phyloP scores from a whole-genome alignment of 1,140 invertebrate genomes.

The Drosophila elegans region DNA sequence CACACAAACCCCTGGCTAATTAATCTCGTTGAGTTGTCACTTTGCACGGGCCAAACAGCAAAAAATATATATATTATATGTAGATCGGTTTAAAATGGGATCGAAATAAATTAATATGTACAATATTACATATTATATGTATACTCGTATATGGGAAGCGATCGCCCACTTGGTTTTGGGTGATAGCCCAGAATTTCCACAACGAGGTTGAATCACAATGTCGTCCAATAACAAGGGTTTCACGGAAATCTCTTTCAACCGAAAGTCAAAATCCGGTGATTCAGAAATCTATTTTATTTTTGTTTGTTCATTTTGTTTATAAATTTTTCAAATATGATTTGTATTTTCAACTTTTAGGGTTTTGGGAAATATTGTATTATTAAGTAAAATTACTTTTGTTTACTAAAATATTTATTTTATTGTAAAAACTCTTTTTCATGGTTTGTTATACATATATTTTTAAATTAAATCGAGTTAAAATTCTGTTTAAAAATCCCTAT shows the following conservation, averaged over 20 bases:
- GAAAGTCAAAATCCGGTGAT: conserved; percentile 1
- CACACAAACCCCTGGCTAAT: conserved; percentile 43
- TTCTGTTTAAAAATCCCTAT: too few relatives aligned
- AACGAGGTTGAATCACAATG: conserved; percentile 23
- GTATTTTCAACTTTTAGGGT: too few relatives aligned
- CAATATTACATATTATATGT: conserved; percentile 2
- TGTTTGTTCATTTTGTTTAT: background rate
- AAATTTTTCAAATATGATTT: too few relatives aligned
- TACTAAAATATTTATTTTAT: too few relatives aligned
- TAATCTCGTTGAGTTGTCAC: conserved; percentile 68
- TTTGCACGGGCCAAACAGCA: conserved; percentile 41
- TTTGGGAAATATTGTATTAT: too few relatives aligned
- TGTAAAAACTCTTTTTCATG: too few relatives aligned
- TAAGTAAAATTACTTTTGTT: too few relatives aligned
- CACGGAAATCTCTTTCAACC: conserved; percentile 13
- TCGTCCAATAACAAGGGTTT: conserved; percentile 3
- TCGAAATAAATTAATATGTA: conserved; percentile 30
- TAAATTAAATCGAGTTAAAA: too few relatives aligned
- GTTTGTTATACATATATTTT: too few relatives aligned
- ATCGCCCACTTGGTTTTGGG: conserved; percentile 22
- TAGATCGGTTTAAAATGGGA: conserved; percentile 29
- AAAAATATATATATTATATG: conserved; percentile 32
- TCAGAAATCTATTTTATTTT: conserved; percentile 13
- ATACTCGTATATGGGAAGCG: conserved; percentile 10
- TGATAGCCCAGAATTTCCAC: conserved; percentile 23